Conservation (phyloP, 2,113 vertebrate genomes). For the Nicator chloris region DNA sequence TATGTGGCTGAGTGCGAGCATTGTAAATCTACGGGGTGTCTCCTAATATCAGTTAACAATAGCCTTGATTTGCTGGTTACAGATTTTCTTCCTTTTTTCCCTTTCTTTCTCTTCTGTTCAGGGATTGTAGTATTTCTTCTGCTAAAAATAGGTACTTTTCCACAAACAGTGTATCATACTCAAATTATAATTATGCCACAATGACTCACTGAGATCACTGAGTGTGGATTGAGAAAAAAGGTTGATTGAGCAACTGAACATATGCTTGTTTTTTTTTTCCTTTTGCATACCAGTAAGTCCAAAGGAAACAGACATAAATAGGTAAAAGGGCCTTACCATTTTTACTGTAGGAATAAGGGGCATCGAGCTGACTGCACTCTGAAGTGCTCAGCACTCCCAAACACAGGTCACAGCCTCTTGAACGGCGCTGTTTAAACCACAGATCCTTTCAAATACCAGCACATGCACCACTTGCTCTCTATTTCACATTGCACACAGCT, state of each 20-base stretch:
- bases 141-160: conserved; percentile 63
- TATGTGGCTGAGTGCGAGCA: conserved; percentile 5
- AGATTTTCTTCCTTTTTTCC: background rate
- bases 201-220: conserved; percentile 46
- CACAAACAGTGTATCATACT: conserved; percentile 37
- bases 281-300: background rate
- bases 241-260: conserved; percentile 15
- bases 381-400: background rate
- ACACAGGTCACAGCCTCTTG: background rate
- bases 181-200: conserved; percentile 49
- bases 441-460: background rate
- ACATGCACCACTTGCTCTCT: background rate
- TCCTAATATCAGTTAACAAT: conserved; percentile 57
- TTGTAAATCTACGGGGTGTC: conserved; percentile 51
- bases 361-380: background rate
- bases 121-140: conserved; percentile 23
- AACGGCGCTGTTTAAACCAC: background rate
- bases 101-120: background rate
- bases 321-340: background rate
- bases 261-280: background rate
- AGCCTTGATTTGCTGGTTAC: conserved; percentile 57
- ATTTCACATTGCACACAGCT: background rate
- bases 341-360: background rate
- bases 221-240: conserved; percentile 41
- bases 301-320: background rate